Conservation (phyloP, 2,888 invertebrate species). For the Blastobasis adustella region DNA sequence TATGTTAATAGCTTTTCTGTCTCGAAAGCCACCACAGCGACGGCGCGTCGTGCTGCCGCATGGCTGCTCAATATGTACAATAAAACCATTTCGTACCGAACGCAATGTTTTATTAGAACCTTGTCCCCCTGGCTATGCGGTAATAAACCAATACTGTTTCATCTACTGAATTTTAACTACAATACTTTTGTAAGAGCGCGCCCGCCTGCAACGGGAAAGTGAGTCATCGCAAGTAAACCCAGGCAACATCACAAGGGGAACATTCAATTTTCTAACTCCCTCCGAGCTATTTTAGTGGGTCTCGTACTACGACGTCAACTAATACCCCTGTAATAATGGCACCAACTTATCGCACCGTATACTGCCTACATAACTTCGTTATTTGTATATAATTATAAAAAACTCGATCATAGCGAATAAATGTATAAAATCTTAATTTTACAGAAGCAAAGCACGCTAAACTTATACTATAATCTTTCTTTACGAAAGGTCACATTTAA, state of each 20-base stretch:
- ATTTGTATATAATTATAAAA: constrained; percentile 61
- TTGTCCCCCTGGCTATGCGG: neutral
- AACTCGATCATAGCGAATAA: constrained; percentile 69
- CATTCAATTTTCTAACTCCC: neutral
- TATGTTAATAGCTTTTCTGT: constrained; percentile 21
- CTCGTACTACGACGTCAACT: constrained; percentile 53
- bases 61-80: constrained; percentile 9
- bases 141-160: neutral
- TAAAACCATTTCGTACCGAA: constrained; percentile 14
- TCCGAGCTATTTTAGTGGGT: constrained; percentile 34
- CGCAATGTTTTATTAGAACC: constrained; percentile 4
- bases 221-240: no score
- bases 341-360: constrained; percentile 75
- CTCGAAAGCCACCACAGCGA: constrained; percentile 24
- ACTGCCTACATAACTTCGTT: constrained; percentile 73
- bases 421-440: constrained; percentile 71
- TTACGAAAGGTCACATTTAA: constrained; percentile 57
- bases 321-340: constrained; percentile 75
- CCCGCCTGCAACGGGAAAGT: neutral
- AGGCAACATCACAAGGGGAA: no score
- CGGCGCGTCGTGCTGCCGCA: neutral
- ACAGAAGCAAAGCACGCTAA: constrained; percentile 74
- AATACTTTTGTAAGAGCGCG: neutral
- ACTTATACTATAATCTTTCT: constrained; percentile 69
- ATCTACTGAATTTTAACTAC: constrained; percentile 1